Evolutionary conservation across 2,888 invertebrate genomes (phyloP).

Genomic region (Amiota communis): DNA sequence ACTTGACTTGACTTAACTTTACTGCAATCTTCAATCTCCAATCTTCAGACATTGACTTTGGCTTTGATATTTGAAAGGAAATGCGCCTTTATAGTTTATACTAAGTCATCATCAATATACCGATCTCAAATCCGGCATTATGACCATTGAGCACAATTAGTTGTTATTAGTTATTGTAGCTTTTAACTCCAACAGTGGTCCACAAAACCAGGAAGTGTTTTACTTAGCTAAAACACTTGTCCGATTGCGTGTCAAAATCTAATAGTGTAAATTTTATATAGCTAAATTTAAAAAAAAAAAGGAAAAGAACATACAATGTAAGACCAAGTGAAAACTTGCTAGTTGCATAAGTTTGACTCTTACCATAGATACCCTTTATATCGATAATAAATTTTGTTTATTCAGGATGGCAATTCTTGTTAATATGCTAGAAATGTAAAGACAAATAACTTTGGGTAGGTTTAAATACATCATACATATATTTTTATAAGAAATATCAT

Average conservation of each 20-base stretch:
- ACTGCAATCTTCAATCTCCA: too few species aligned
- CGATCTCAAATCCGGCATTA: constrained; percentile 31
- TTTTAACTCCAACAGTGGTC: too few species aligned
- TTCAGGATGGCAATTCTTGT: too few species aligned
- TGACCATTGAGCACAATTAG: constrained; percentile 56
- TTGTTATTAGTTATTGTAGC: constrained; percentile 36
- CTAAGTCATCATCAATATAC: constrained; percentile 34
- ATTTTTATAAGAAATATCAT: too few species aligned
- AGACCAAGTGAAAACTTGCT: background rate
- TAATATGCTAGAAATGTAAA: too few species aligned
- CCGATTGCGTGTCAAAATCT: constrained; percentile 71
- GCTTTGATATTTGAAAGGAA: constrained; percentile 46
- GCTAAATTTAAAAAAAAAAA: background rate
- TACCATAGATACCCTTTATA: too few species aligned
- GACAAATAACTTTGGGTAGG: too few species aligned
- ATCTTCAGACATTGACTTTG: background rate
- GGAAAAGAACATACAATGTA: background rate
- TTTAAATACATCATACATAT: too few species aligned
- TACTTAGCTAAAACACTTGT: constrained; percentile 61
- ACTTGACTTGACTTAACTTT: background rate
- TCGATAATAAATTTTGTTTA: too few species aligned
- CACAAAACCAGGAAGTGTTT: constrained; percentile 59
- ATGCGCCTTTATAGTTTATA: constrained; percentile 60
- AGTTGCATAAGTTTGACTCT: too few species aligned
- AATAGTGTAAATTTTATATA: constrained; percentile 64